Conservation (phyloP, 2,113 vertebrate genomes). For the Desmodus rotundus region DNA sequence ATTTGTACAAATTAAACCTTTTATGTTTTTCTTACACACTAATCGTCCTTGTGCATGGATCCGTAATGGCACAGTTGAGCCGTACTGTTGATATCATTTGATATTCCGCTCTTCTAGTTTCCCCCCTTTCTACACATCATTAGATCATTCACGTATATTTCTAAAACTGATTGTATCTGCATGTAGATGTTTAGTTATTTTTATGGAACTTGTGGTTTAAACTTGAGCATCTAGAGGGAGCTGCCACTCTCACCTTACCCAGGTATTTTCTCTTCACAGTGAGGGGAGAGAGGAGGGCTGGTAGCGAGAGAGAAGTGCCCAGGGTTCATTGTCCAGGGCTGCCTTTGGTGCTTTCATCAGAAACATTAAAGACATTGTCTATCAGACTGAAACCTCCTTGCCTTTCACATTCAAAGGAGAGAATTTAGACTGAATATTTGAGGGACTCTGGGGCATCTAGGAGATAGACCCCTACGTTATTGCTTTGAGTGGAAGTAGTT, state of each 20-base stretch:
- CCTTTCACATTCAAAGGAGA: background rate
- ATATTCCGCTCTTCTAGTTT: background rate
- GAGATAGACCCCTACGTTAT: background rate
- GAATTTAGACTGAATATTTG: background rate
- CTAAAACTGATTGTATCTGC: background rate
- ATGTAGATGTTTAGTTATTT: background rate
- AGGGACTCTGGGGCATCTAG: background rate
- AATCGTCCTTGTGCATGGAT: background rate
- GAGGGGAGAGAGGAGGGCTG: background rate
- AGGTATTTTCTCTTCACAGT: background rate
- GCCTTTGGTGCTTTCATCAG: background rate
- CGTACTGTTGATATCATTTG: background rate
- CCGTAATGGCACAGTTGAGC: background rate
- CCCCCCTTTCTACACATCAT: too few species aligned
- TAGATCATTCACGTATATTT: background rate
- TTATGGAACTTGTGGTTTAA: background rate
- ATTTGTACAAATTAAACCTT: conserved; percentile 3
- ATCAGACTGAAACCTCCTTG: background rate
- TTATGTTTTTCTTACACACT: background rate
- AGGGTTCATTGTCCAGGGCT: background rate
- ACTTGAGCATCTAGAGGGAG: background rate
- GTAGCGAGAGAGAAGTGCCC: background rate
- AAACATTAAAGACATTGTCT: too few species aligned
- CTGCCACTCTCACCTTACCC: too few species aligned
- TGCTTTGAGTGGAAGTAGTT: background rate